Evolutionary conservation across 2,113 vertebrate species (phyloP).

Genomic region (Neogale vison): DNA sequence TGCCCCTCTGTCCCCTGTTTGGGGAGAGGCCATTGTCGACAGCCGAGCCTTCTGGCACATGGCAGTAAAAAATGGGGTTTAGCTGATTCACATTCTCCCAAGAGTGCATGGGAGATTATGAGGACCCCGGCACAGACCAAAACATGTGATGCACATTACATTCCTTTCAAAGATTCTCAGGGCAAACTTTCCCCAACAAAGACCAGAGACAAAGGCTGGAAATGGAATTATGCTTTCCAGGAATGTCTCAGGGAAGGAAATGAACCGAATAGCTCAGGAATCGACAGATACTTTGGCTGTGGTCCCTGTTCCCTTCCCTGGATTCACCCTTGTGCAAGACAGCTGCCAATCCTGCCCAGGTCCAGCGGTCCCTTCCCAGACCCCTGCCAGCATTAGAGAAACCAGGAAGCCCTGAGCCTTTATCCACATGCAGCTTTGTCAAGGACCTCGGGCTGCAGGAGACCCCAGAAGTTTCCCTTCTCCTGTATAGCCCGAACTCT

Average conservation of each 20-base stretch:
- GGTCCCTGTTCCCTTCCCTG: neutral
- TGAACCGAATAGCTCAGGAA: fast-evolving
- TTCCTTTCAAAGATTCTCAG: neutral
- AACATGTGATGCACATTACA: neutral
- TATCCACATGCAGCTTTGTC: neutral
- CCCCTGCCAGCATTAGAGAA: neutral
- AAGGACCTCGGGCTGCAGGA: neutral
- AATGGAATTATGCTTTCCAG: neutral
- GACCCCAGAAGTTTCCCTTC: neutral
- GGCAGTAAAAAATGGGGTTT: neutral
- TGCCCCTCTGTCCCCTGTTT: fast-evolving
- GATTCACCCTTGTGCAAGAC: fast-evolving
- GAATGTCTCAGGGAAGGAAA: neutral
- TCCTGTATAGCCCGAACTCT: neutral
- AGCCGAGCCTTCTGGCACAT: neutral
- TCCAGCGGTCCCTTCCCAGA: neutral
- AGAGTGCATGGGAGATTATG: neutral
- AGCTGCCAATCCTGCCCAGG: fast-evolving
- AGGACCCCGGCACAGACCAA: neutral
- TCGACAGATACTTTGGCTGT: neutral
- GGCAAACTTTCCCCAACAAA: neutral
- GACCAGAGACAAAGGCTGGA: neutral
- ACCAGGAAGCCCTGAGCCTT: neutral
- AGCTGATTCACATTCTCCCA: too few relatives aligned
- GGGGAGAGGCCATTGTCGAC: fast-evolving